A percentile compares a stretch with the other conserved stretches of the same genome.
Evolutionary conservation across 1,140 invertebrate genomes (phyloP).

Genomic region (Trichomalopsis sarcophagae): DNA sequence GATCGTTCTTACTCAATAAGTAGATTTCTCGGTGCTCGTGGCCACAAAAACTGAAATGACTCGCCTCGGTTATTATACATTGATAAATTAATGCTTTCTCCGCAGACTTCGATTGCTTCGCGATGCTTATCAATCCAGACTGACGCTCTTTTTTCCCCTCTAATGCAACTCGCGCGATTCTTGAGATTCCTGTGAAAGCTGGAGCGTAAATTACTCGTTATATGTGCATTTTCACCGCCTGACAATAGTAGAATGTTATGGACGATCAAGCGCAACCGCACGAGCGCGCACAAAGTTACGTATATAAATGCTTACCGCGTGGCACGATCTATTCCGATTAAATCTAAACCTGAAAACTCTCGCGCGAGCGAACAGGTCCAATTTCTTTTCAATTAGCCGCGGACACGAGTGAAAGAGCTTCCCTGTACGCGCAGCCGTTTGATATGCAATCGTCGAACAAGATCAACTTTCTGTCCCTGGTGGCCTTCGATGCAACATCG

Average conservation of each 20-base stretch:
- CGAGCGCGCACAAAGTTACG: not conserved
- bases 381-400: conserved; percentile 37
- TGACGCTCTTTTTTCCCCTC: conserved; percentile 6
- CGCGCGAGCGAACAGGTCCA: not conserved
- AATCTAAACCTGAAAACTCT: conserved; percentile 7
- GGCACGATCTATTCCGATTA: not conserved
- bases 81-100: conserved; percentile 45
- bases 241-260: not conserved
- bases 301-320: not conserved
- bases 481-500: conserved; percentile 47
- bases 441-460: conserved; percentile 60
- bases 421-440: conserved; percentile 44
- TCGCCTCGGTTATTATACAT: conserved; percentile 32
- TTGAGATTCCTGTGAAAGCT: conserved; percentile 12
- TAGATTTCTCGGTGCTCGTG: conserved; percentile 22
- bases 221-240: not conserved
- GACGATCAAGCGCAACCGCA: not conserved
- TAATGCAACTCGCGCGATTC: not conserved
- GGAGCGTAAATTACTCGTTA: not conserved
- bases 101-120: not conserved
- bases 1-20: conserved; percentile 42
- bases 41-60: not conserved
- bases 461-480: conserved; percentile 55
- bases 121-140: conserved; percentile 35
- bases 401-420: conserved; percentile 30